Evolutionary conservation across 2,113 vertebrate genomes (phyloP).

Genomic region (Hyperopisus bebe): DNA sequence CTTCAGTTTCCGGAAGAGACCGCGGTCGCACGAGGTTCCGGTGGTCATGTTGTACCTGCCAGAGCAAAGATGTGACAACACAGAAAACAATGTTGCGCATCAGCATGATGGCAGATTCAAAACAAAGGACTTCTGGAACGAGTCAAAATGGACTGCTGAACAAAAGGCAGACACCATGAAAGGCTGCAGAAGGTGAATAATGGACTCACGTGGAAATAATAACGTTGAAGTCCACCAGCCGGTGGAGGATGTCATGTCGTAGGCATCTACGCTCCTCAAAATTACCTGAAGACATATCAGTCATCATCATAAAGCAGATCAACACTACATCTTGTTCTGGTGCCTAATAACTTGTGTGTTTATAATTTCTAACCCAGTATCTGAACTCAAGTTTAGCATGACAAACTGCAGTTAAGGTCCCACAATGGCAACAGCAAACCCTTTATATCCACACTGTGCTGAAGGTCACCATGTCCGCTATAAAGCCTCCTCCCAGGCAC

Average conservation of each 20-base stretch:
- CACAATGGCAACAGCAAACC: not conserved
- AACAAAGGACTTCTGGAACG: not conserved
- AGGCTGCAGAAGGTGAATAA: not conserved
- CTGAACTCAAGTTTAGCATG: not conserved
- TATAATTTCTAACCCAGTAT: not conserved
- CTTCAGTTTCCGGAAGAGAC: slow-evolving; percentile 77
- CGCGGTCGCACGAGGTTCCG: slow-evolving; percentile 78
- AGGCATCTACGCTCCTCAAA: slow-evolving; percentile 82
- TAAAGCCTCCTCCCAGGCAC: not conserved
- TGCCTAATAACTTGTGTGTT: not conserved
- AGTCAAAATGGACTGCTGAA: not conserved
- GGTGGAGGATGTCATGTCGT: slow-evolving; percentile 74
- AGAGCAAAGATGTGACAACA: not conserved
- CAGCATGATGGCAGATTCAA: not conserved
- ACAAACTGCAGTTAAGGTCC: not conserved
- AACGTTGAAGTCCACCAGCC: slow-evolving; percentile 73
- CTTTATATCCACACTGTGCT: not conserved
- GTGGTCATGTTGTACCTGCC: slow-evolving; percentile 83
- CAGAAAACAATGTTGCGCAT: not conserved
- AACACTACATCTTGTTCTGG: not conserved
- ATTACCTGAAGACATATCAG: slow-evolving; percentile 61
- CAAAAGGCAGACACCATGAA: not conserved
- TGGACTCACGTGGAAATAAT: slow-evolving; percentile 88
- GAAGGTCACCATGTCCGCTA: not conserved
- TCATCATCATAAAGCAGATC: not conserved